These are phyloP conservation scores for Chaunax sp. DNA, from an alignment of 2,797 vertebrate genomes.

Conservation along the genomic window DNA sequence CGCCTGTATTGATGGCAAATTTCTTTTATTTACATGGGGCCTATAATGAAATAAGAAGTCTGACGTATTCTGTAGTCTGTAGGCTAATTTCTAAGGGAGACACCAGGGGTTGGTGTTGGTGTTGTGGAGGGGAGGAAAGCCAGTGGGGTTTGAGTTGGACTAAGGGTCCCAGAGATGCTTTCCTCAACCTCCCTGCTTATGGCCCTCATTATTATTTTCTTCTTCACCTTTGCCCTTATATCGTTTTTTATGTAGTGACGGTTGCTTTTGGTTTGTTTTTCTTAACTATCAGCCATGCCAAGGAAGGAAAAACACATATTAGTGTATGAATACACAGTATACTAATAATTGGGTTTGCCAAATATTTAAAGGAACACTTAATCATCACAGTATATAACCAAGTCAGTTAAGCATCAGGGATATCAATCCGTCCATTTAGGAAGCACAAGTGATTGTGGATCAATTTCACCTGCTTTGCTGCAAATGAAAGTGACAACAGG, in stretches of 20 bases:
- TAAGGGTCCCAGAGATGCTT: slow-evolving; percentile 72
- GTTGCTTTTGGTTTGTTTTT: slow-evolving; percentile 10
- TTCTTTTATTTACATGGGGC: slow-evolving; percentile 88
- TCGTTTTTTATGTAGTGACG: slow-evolving; percentile 17
- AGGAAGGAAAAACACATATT: neutral
- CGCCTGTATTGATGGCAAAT: slow-evolving; percentile 89
- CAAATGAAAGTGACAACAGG: no score
- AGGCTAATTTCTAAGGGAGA: slow-evolving; percentile 84
- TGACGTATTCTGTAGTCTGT: slow-evolving; percentile 80
- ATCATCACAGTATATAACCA: no score
- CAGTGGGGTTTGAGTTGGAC: slow-evolving; percentile 77
- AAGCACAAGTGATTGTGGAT: no score
- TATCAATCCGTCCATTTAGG: no score
- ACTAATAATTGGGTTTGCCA: no score
- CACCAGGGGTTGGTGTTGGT: slow-evolving; percentile 46
- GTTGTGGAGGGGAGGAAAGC: slow-evolving; percentile 35
- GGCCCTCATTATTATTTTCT: slow-evolving; percentile 54
- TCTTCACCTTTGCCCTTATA: slow-evolving; percentile 27
- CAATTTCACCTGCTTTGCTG: no score
- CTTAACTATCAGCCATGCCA: neutral
- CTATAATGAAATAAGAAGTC: slow-evolving; percentile 87
- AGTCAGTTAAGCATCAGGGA: no score
- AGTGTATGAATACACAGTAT: no score
- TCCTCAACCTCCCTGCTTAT: slow-evolving; percentile 41
- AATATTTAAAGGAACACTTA: no score